Conservation (phyloP, 1,140 invertebrate species). For the Temnothorax longispinosus region DNA sequence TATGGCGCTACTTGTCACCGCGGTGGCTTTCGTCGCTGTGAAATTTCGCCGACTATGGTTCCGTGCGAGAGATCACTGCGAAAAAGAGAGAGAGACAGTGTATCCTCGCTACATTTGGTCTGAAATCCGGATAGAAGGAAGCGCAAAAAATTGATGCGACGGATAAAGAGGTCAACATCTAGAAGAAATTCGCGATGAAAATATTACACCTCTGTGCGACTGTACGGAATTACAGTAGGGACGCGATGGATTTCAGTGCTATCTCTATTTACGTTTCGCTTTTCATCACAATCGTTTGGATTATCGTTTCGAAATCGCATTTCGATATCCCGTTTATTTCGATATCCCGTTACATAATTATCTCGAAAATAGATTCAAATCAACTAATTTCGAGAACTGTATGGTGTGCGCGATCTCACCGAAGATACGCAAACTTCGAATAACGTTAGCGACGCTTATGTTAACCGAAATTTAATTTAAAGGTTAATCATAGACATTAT, state of each 20-base stretch:
- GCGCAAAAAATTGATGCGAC: constrained; percentile 49
- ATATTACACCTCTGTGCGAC: not conserved
- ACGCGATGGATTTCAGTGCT: not conserved
- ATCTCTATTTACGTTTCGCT: constrained; percentile 29
- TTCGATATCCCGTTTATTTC: no score
- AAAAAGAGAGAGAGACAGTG: constrained; percentile 18
- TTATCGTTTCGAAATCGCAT: constrained; percentile 14
- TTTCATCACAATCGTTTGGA: constrained; percentile 36
- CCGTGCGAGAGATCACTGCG: constrained; percentile 47
- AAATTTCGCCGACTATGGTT: constrained; percentile 76
- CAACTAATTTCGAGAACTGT: not conserved
- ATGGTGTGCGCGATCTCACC: not conserved
- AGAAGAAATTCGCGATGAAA: constrained; percentile 20
- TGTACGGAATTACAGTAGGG: constrained; percentile 31
- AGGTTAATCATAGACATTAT: not conserved
- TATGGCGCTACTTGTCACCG: constrained; percentile 81
- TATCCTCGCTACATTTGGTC: constrained; percentile 49
- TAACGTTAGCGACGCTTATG: not conserved
- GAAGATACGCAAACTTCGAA: not conserved
- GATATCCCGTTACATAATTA: constrained; percentile 51
- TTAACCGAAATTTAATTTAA: not conserved
- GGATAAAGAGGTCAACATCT: not conserved
- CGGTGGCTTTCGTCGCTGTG: constrained; percentile 64
- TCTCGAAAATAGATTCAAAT: constrained; percentile 29
- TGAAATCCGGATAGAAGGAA: constrained; percentile 51